Percentiles rank a stretch among this genome's conserved stretches.
phyloP scores from a whole-genome alignment of 37 sponge, comb jelly and placozoan genomes.

The Diacarnus erythraeanus region DNA sequence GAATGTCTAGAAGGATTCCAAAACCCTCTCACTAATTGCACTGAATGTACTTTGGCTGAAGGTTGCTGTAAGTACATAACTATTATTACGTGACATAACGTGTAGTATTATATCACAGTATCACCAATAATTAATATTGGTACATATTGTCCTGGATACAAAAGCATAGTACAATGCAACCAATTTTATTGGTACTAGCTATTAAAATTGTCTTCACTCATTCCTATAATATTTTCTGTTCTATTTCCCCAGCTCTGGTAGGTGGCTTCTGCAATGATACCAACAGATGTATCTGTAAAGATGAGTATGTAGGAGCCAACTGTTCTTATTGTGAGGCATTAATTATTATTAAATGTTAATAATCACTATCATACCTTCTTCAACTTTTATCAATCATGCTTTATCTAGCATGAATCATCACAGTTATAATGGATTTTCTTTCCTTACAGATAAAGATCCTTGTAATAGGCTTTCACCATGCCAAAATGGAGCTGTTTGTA shows the following conservation, averaged over 20 bases:
- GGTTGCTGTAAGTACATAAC: background rate
- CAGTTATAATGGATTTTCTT: too few species aligned
- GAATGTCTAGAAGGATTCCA: background rate
- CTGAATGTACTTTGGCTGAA: background rate
- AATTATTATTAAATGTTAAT: too few species aligned
- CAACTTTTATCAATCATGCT: too few species aligned
- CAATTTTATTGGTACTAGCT: too few species aligned
- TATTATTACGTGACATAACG: background rate
- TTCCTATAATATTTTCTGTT: background rate
- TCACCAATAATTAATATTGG: too few species aligned
- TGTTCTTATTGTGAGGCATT: background rate
- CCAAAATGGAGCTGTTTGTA: slow-evolving; percentile 44
- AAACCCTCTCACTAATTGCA: background rate
- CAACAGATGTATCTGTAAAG: background rate
- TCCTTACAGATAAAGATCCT: background rate
- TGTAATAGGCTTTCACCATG: slow-evolving; percentile 21
- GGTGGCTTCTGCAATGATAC: background rate
- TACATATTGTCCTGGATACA: background rate
- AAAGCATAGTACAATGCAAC: too few species aligned
- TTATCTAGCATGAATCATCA: too few species aligned
- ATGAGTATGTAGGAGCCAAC: background rate
- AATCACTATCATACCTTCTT: background rate
- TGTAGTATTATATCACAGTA: too few species aligned
- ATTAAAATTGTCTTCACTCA: background rate
- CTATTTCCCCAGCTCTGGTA: background rate